Evolutionary conservation across 2,888 invertebrate species (phyloP).

Genomic region (Apamea epomidion): DNA sequence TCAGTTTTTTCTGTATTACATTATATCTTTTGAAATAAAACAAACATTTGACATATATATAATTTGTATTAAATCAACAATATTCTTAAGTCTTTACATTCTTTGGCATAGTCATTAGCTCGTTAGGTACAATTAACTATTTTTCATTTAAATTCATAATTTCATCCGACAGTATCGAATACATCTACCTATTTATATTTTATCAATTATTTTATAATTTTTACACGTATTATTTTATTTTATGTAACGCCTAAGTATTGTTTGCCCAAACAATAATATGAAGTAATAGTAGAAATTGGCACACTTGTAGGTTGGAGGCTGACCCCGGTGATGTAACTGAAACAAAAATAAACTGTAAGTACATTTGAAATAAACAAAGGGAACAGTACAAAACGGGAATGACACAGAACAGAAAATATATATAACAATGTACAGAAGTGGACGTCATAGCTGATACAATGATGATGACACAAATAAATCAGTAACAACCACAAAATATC

Average conservation of each 20-base stretch:
- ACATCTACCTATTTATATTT: constrained; percentile 80
- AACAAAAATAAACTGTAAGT: constrained; percentile 67
- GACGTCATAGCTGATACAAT: no score
- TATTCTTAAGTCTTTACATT: constrained; percentile 89
- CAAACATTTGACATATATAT: constrained; percentile 83
- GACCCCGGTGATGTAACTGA: constrained; percentile 88
- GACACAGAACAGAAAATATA: neutral
- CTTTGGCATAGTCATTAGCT: constrained; percentile 88
- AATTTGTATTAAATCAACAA: constrained; percentile 91
- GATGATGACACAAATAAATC: neutral
- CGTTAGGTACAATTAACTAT: constrained; percentile 76
- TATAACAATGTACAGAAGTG: neutral
- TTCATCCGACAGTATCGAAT: constrained; percentile 79
- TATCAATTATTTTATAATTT: constrained; percentile 74
- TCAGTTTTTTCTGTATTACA: neutral
- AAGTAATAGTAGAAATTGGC: constrained; percentile 84
- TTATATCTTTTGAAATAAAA: constrained; percentile 71
- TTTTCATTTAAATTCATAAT: constrained; percentile 84
- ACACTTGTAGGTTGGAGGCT: constrained; percentile 79
- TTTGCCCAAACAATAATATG: constrained; percentile 83
- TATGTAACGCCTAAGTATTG: constrained; percentile 78
- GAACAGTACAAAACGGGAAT: neutral
- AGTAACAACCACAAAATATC: neutral
- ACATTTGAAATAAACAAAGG: neutral
- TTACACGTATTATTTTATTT: constrained; percentile 65